These are phyloP conservation scores for Etia nguti DNA, from an alignment of 2,113 vertebrate species.

Conservation along the genomic window DNA sequence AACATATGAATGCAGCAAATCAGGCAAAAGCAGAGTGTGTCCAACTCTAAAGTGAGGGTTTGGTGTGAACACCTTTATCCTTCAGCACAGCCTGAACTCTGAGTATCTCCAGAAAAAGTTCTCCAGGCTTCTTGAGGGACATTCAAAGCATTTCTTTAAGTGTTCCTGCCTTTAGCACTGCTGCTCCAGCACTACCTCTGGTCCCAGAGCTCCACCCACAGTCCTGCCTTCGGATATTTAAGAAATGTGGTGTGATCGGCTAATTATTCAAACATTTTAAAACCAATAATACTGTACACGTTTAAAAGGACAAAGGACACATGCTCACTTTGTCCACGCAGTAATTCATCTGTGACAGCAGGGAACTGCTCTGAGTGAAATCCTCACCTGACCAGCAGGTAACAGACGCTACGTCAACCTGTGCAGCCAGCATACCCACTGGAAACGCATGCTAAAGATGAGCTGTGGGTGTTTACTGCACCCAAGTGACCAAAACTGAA, in stretches of 20 bases:
- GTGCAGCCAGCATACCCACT: not conserved
- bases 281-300: not conserved
- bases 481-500: not conserved
- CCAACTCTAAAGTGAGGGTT: fast-evolving
- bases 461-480: not conserved
- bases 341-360: not conserved
- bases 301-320: not conserved
- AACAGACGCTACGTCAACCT: not conserved
- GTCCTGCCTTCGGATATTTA: fast-evolving
- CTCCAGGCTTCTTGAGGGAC: not conserved
- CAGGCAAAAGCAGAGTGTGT: not conserved
- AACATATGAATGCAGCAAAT: not conserved
- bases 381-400: not conserved
- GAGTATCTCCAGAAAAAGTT: not conserved
- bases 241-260: not conserved
- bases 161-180: not conserved
- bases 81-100: not conserved
- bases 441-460: not conserved
- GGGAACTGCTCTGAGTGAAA: not conserved
- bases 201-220: not conserved
- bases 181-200: not conserved
- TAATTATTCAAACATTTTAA: not conserved
- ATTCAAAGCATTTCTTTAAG: not conserved
- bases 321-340: not conserved
- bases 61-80: not conserved